Evolutionary conservation across 2,113 vertebrate genomes (phyloP), one percentile per base, ranked within the genome.

Genomic region (Notechis scutatus): DNA sequence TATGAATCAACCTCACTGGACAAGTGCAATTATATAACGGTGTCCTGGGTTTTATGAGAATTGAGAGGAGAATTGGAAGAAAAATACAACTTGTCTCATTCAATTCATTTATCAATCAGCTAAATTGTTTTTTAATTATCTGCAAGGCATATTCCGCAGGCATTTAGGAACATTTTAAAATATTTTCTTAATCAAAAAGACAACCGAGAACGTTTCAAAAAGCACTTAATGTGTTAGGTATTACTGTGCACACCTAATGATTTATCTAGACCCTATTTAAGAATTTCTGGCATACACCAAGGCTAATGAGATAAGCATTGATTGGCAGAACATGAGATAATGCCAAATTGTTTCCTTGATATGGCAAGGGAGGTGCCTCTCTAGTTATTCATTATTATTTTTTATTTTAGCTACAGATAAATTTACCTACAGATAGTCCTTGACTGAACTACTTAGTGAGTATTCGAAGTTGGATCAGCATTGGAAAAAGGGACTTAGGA

Each of bases 261-360:
- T 86, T 81, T 90, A 86, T 90, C 92, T 86, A 47, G 21, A 86
- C n/a, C 39, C 24, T 90, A 59, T 89, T 26, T 64, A 88, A 92
- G 61, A 74, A 45, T 88, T 88, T 42, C 50, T 50, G 57, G 57
- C 52, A 42, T 85, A 56, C 26, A 64, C 7, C 55, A 85, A 52
- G 14, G 74, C 74, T 93, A 61, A 86, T 61, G 45, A 59, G n/a
- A 90, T 90, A 90, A 90, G 59, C 18, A 26, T 34, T 10, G 81
- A 56, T 89, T 56, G 59, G 23, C 47, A 74, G 59, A 69, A 26
- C 26, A 52, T 55, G 54, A 55, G 23, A 45, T 42, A 92, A 88
- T 90, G 87, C 92, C 92, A 93, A 52, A 29, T 11, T 42, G 15
- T 47, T 92, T n/a, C n/a, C 15, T 89, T 81, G 87, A 92, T 92